phyloP scores from a whole-genome alignment of 2,113 vertebrate genomes.

The Progne subis region DNA sequence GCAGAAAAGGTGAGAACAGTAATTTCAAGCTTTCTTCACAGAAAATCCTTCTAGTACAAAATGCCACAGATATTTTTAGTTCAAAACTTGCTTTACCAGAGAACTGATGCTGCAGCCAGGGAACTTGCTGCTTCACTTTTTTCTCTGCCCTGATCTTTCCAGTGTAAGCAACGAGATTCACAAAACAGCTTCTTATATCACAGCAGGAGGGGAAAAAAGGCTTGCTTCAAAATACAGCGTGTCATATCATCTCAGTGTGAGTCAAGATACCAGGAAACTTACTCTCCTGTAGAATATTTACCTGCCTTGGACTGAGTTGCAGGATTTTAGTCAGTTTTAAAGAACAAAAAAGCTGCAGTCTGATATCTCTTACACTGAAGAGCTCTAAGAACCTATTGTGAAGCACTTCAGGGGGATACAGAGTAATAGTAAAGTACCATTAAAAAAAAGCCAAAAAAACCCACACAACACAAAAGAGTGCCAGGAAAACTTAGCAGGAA shows the following conservation, averaged over 20 bases:
- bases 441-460: neutral
- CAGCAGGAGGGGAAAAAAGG: neutral
- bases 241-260: neutral
- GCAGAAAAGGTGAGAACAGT: neutral
- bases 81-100: neutral
- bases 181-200: neutral
- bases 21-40: neutral
- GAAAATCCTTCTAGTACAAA: neutral
- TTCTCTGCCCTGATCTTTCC: neutral
- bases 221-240: slow-evolving; percentile 13
- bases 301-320: neutral
- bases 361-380: neutral
- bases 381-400: neutral
- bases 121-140: neutral
- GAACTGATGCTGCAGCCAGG: neutral
- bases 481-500: neutral
- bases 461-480: neutral
- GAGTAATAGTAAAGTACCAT: neutral
- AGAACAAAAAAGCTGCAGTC: neutral
- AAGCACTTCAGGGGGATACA: neutral
- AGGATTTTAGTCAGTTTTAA: neutral
- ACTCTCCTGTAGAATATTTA: neutral
- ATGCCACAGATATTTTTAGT: neutral
- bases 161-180: neutral
- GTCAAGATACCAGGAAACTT: neutral